Conservation (phyloP, 2,888 invertebrate genomes). For the Drosophila atroscutellata region DNA sequence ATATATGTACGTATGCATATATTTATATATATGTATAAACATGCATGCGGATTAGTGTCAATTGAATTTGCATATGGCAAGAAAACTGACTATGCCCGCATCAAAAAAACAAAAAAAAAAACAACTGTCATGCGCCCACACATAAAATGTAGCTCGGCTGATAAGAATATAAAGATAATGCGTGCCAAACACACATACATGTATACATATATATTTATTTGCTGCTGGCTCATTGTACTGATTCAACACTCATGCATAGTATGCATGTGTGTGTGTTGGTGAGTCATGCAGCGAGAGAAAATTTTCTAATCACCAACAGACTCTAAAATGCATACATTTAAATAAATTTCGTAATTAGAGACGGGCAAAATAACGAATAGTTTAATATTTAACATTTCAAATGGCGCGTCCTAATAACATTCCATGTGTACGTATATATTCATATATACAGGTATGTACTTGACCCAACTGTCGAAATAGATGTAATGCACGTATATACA, state of each 20-base stretch:
- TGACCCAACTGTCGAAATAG: slow-evolving; percentile 4
- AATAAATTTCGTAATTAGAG: not conserved
- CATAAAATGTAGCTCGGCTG: slow-evolving; percentile 20
- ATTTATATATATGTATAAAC: not conserved
- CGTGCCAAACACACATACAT: slow-evolving; percentile 23
- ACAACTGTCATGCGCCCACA: slow-evolving; percentile 38
- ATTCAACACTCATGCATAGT: not conserved
- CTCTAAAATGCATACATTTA: not conserved
- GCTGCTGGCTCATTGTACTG: not conserved
- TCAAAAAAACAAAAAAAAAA: slow-evolving; percentile 6
- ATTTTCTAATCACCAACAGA: slow-evolving; percentile 34
- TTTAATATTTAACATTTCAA: slow-evolving; percentile 1
- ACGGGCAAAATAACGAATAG: not conserved
- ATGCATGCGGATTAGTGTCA: slow-evolving; percentile 23
- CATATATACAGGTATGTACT: slow-evolving; percentile 9
- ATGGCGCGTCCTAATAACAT: not conserved
- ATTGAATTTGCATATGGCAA: slow-evolving; percentile 39
- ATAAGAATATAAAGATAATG: slow-evolving; percentile 37
- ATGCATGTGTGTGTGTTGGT: slow-evolving; percentile 9
- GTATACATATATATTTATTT: not conserved
- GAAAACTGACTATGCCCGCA: slow-evolving; percentile 30
- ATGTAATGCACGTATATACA: not conserved
- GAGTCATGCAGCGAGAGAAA: slow-evolving; percentile 42
- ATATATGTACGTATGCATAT: not conserved
- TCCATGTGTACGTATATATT: not conserved